Percentiles rank a stretch among this genome's conserved stretches.
Evolutionary conservation across 2,888 invertebrate genomes (phyloP).

Genomic region (Drosophila lutescens): DNA sequence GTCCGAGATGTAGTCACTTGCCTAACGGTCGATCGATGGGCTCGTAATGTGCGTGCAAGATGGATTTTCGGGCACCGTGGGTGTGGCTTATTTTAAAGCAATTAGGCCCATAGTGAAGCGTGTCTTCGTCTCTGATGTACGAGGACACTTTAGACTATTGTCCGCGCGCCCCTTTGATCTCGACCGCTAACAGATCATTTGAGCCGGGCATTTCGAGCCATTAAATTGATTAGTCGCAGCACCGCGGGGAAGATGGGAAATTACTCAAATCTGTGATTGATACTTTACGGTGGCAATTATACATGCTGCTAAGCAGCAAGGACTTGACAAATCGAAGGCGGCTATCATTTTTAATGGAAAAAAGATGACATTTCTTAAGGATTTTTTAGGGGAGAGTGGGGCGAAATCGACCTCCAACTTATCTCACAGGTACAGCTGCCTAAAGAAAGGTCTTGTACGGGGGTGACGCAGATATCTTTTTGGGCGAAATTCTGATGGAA

Average conservation of each 20-base stretch:
- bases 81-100: slow-evolving; percentile 79
- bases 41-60: slow-evolving; percentile 76
- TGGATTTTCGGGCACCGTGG: slow-evolving; percentile 72
- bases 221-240: slow-evolving; percentile 44
- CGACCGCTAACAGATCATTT: slow-evolving; percentile 57
- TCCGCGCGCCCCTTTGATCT: slow-evolving; percentile 60
- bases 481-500: too few species aligned
- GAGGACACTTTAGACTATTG: slow-evolving; percentile 70
- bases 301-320: slow-evolving; percentile 26
- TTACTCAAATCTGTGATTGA: slow-evolving; percentile 40
- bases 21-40: slow-evolving; percentile 48
- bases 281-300: slow-evolving; percentile 15
- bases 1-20: slow-evolving; percentile 25
- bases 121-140: slow-evolving; percentile 73
- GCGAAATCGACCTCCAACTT: too few species aligned
- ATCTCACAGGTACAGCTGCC: too few species aligned
- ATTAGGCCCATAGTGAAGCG: slow-evolving; percentile 74
- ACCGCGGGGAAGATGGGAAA: slow-evolving; percentile 17
- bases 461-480: too few species aligned
- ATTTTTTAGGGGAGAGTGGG: too few species aligned
- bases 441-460: too few species aligned
- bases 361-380: too few species aligned
- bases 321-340: slow-evolving; percentile 12
- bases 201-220: slow-evolving; percentile 18
- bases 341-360: too few species aligned